A percentile compares a stretch with the other conserved stretches of the same genome.
Conservation (phyloP, 2,888 invertebrate species). For the Tenodera sinensis region DNA sequence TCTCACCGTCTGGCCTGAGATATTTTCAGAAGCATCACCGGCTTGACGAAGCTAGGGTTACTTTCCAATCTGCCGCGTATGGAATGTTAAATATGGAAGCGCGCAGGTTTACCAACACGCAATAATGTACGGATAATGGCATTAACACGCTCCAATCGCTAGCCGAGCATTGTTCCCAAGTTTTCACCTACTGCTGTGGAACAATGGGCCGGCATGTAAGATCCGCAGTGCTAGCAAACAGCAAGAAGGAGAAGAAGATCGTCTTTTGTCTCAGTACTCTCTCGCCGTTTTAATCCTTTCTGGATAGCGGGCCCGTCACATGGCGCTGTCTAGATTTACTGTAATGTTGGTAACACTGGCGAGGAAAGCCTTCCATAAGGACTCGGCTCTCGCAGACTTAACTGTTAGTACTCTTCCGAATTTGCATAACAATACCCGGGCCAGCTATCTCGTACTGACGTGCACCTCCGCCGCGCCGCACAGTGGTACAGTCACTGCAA, state of each 20-base stretch:
- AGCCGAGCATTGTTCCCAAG: not conserved
- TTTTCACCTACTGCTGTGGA: not conserved
- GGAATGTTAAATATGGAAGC: not conserved
- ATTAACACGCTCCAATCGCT: not conserved
- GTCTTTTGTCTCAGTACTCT: not conserved
- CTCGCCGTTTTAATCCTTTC: not conserved
- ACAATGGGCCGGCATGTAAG: not conserved
- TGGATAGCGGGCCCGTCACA: not conserved
- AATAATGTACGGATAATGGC: not conserved
- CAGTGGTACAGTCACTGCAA: not conserved
- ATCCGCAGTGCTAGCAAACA: not conserved
- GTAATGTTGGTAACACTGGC: not conserved
- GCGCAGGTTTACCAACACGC: not conserved
- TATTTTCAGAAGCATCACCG: no score
- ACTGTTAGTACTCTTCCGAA: not conserved
- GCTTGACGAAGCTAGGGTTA: not conserved
- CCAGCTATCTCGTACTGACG: not conserved
- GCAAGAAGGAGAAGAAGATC: not conserved
- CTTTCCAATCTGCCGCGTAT: not conserved
- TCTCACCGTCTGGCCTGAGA: no score
- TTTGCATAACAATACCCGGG: not conserved
- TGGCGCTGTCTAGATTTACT: not conserved
- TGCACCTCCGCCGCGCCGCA: not conserved
- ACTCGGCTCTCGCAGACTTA: no score
- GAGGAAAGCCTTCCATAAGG: not conserved